A percentile compares a stretch with the other conserved stretches of the same genome.
phyloP scores from a whole-genome alignment of 2,113 vertebrate species.

The Turdus rufiventris region DNA sequence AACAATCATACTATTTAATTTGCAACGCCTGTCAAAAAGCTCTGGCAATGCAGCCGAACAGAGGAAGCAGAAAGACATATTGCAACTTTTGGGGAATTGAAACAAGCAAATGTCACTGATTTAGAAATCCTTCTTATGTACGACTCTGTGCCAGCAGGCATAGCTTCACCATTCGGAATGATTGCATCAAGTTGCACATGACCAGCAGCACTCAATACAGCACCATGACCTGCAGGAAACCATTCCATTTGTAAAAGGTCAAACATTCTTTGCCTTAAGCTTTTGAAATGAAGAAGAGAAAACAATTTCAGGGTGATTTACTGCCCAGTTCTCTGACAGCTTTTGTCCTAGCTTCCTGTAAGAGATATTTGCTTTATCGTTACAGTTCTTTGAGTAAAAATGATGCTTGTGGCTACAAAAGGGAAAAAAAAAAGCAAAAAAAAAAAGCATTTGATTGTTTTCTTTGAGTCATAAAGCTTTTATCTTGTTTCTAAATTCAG shows the following conservation, averaged over 20 bases:
- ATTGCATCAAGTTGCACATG: conserved; percentile 74
- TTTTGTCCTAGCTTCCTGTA: conserved; percentile 69
- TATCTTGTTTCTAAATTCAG: conserved; percentile 67
- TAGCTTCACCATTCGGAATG: conserved; percentile 75
- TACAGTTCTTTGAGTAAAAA: conserved; percentile 72
- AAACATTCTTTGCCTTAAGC: conserved; percentile 70
- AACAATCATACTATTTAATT: conserved; percentile 35
- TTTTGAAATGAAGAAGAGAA: conserved; percentile 74
- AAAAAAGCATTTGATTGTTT: conserved; percentile 56
- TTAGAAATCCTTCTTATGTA: conserved; percentile 76
- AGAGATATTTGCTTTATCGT: conserved; percentile 70
- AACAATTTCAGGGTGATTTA: conserved; percentile 77
- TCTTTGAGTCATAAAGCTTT: conserved; percentile 66
- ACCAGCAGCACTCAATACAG: conserved; percentile 73
- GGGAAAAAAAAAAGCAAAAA: not conserved
- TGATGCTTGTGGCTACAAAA: conserved; percentile 59
- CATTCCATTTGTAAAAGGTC: conserved; percentile 76
- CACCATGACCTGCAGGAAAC: conserved; percentile 71
- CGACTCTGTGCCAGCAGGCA: conserved; percentile 68
- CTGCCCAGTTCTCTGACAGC: conserved; percentile 60
- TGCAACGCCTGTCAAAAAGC: not conserved
- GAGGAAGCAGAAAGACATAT: not conserved
- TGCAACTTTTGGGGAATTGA: conserved; percentile 72
- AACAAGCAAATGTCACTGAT: conserved; percentile 69
- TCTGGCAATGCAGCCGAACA: not conserved